These are phyloP conservation scores for Cryptomyrus ogoouensis DNA, from an alignment of 2,113 vertebrate species.

Conservation along the genomic window DNA sequence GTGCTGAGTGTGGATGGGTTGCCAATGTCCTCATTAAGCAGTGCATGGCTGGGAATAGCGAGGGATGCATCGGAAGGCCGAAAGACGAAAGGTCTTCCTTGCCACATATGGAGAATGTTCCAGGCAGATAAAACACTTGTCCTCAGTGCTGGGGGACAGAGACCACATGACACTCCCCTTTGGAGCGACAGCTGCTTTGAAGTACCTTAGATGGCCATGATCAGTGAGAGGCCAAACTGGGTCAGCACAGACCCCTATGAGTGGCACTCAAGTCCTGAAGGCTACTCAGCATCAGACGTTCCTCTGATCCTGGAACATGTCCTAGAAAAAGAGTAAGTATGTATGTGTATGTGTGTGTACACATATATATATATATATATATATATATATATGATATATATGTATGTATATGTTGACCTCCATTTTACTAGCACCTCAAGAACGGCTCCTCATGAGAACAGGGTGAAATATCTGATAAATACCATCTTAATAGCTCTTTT, in stretches of 20 bases:
- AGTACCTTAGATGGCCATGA: neutral
- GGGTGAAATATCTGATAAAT: neutral
- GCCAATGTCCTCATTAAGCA: slow-evolving; percentile 6
- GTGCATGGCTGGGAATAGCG: neutral
- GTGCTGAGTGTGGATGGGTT: neutral
- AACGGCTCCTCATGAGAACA: neutral
- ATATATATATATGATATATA: neutral
- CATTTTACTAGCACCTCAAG: neutral
- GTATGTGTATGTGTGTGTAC: neutral
- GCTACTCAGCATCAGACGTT: slow-evolving; percentile 11
- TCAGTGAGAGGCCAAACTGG: slow-evolving; percentile 18
- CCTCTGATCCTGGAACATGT: neutral
- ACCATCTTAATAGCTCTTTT: neutral
- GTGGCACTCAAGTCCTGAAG: slow-evolving; percentile 4
- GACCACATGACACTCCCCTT: neutral
- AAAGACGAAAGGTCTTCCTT: neutral
- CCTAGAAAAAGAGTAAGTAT: neutral
- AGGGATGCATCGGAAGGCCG: neutral
- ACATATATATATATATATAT: neutral
- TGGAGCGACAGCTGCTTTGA: neutral
- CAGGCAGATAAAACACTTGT: neutral
- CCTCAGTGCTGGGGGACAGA: neutral
- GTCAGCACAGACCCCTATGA: neutral
- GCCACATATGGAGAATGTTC: neutral
- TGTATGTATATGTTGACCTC: neutral